A percentile compares a stretch with the other conserved stretches of the same genome.
Evolutionary conservation across 2,113 vertebrate genomes (phyloP).

Genomic region (Orcinus orca): DNA sequence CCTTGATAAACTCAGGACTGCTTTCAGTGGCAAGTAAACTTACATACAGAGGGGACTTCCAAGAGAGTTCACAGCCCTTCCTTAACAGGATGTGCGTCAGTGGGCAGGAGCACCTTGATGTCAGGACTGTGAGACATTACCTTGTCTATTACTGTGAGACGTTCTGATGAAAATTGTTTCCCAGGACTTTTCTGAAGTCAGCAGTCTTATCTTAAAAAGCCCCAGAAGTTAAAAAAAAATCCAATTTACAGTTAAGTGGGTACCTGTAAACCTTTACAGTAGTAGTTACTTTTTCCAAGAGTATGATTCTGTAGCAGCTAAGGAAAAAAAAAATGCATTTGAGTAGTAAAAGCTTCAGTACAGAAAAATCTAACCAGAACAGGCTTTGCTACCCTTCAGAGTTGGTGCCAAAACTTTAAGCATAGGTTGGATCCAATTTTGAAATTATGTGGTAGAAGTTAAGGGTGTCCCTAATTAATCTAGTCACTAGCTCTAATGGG

Average conservation of each 20-base stretch:
- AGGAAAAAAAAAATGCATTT: not conserved
- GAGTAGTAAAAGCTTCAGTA: not conserved
- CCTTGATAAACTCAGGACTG: not conserved
- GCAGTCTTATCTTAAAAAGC: not conserved
- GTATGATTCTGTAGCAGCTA: not conserved
- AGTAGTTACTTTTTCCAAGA: not conserved
- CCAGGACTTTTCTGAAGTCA: not conserved
- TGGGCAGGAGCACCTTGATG: slow-evolving; percentile 44
- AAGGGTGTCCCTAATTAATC: not conserved
- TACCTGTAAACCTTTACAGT: slow-evolving; percentile 11
- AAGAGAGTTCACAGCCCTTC: not conserved
- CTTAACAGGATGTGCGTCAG: not conserved
- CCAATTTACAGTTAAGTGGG: not conserved
- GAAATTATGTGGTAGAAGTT: not conserved
- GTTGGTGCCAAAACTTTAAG: not conserved
- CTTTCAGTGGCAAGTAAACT: not conserved
- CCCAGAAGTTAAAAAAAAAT: not conserved
- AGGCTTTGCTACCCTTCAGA: not conserved
- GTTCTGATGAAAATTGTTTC: slow-evolving; percentile 17
- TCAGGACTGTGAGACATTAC: not conserved
- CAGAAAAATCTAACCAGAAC: not conserved
- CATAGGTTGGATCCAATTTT: not conserved
- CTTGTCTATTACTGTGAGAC: not conserved
- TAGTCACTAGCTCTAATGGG: not conserved
- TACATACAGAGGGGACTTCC: not conserved